Conservation (phyloP, 2,888 invertebrate species). For the Mechanitis mazaeus region DNA sequence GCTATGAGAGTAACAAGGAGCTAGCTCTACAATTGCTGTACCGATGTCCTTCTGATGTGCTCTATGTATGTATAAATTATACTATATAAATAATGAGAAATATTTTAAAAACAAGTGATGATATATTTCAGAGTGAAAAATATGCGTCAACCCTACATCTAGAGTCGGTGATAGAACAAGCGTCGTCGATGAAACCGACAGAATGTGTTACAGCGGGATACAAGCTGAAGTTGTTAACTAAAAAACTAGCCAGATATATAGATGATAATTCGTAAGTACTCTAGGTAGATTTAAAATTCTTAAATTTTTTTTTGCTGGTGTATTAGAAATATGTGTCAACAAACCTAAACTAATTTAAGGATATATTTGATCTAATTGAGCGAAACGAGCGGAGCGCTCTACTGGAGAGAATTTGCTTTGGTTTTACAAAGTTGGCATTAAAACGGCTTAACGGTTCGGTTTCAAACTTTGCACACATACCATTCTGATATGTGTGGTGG, state of each 20-base stretch:
- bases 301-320: too few species aligned
- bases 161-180: constrained; percentile 65
- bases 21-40: constrained; percentile 78
- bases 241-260: constrained; percentile 40
- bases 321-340: too few species aligned
- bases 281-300: neutral
- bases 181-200: constrained; percentile 83
- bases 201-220: constrained; percentile 87
- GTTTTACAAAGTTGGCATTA: too few species aligned
- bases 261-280: constrained; percentile 34
- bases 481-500: too few species aligned
- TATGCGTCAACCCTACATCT: constrained; percentile 49
- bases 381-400: too few species aligned
- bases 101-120: neutral
- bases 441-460: too few species aligned
- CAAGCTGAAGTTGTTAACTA: constrained; percentile 53
- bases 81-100: neutral
- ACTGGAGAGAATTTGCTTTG: too few species aligned
- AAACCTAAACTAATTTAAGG: too few species aligned
- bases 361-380: too few species aligned
- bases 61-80: constrained; percentile 39
- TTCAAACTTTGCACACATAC: too few species aligned
- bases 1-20: constrained; percentile 86
- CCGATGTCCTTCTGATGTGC: constrained; percentile 42
- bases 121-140: constrained; percentile 36